Base-by-base conservation (phyloP, 1,140 invertebrate species). In the Thaumatotibia leucotreta region DNA sequence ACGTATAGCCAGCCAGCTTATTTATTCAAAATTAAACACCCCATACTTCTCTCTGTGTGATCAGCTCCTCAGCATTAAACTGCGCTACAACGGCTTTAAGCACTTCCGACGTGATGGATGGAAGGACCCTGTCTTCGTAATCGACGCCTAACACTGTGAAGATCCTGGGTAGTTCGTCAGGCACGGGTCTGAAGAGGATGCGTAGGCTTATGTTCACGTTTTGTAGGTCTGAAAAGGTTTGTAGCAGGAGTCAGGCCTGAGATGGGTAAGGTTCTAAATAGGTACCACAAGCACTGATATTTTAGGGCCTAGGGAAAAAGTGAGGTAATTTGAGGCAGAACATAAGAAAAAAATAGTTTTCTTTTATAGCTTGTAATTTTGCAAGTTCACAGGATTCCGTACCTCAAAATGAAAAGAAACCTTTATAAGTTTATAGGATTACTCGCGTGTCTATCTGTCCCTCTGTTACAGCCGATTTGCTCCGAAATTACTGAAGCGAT, bases 41-140 rank as follows among this genome's bases (percentile, higher is more conserved):
- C 10, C 80, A 98, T 97, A 83, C 96, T 94, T 66, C 98, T 93
- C 98, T 94, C 88, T 98, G 97, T 32, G 98, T 99, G 70, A 99
- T 99, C 31, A 99, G 89, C 86, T 99, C 98, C 1, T 97, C 98
- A 9, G 98, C 98, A 93, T 99, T 99, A 84, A 99, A 99, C 91
- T 99, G 99, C 5, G 98, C 98, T 9, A 99, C 98, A n/a, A 99
- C 98, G 70, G 97, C 97, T 90, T 99, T 99, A 14, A 99, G 91
- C 33, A 99, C 98, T 92, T 99, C 98, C 92, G 99, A 99, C 86
- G 97, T 98, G 87, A 99, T 99, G 10, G 97, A 99, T 39, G 98
- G 98, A 65, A 99, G 91, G 17, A 96, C 95, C 92, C 96, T 96
- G 82, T 96, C 96, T 81, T 96, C 95, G 77, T 96, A 96, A 89